phyloP scores from a whole-genome alignment of 2,888 invertebrate genomes.

The Catocala sponsa region DNA sequence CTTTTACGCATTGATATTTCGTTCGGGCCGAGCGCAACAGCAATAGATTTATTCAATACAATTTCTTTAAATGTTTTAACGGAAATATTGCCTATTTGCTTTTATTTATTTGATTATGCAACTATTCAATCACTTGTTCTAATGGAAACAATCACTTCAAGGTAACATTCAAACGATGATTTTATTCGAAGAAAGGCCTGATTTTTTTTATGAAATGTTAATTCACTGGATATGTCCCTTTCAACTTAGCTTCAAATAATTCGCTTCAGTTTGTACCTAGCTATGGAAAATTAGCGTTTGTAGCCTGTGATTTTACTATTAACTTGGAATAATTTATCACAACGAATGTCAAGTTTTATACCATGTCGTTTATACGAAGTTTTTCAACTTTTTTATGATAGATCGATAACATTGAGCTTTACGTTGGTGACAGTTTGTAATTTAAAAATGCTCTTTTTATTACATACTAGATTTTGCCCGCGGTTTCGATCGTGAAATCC shows the following conservation, averaged over 20 bases:
- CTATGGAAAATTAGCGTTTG: background rate
- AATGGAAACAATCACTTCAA: slow-evolving; percentile 30
- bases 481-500: no score
- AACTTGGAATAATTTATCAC: background rate
- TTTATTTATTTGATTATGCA: background rate
- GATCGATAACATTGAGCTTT: no score
- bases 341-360: background rate
- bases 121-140: no score
- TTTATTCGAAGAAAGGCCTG: slow-evolving; percentile 32
- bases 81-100: no score
- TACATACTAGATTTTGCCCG: no score
- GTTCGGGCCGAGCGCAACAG: no score
- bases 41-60: no score
- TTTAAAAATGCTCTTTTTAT: no score
- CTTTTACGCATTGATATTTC: no score
- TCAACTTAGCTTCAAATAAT: background rate
- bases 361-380: background rate
- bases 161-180: slow-evolving; percentile 27
- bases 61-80: no score
- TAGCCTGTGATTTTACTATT: slow-evolving; percentile 2
- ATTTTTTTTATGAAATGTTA: slow-evolving; percentile 37
- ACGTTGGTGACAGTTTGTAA: no score
- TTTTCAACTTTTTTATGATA: no score
- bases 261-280: slow-evolving; percentile 28
- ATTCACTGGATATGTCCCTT: slow-evolving; percentile 17